These are phyloP conservation scores for Tromatobia lineatoria DNA, from an alignment of 2,888 invertebrate species.

Conservation along the genomic window DNA sequence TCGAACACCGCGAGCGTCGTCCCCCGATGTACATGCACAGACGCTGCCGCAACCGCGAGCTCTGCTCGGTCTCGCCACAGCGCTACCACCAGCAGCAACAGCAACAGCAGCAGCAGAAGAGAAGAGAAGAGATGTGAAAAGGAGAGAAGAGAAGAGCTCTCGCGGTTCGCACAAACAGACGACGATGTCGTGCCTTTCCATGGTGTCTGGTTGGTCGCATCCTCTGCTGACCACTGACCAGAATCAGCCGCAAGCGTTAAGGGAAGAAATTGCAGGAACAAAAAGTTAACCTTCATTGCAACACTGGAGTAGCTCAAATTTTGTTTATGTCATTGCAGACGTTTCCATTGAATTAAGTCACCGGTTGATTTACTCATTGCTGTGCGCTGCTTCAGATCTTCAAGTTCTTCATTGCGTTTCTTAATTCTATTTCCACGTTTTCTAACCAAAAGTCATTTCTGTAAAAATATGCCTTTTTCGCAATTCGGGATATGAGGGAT, in stretches of 20 bases:
- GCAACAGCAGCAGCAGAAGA: conserved; percentile 19
- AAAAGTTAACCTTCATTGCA: not conserved
- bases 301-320: not conserved
- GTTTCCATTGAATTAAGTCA: not conserved
- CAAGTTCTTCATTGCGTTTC: too few relatives aligned
- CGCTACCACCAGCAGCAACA: conserved; percentile 45
- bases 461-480: too few relatives aligned
- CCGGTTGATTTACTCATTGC: not conserved
- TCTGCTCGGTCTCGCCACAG: conserved; percentile 16
- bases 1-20: conserved; percentile 39
- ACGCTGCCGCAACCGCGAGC: conserved; percentile 32
- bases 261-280: not conserved
- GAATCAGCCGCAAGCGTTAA: not conserved
- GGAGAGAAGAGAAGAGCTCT: conserved; percentile 44
- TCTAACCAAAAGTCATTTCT: too few relatives aligned
- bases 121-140: conserved; percentile 38
- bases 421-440: too few relatives aligned
- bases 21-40: conserved; percentile 47
- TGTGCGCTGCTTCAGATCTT: not conserved
- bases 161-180: conserved; percentile 69
- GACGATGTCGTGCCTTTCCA: conserved; percentile 57
- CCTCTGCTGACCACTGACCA: conserved; percentile 8
- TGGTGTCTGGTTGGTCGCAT: conserved; percentile 16
- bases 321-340: not conserved
- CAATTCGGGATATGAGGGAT: too few relatives aligned